Evolutionary conservation across 2,797 vertebrate species (phyloP).

Genomic region (Neopelma chrysocephalum): DNA sequence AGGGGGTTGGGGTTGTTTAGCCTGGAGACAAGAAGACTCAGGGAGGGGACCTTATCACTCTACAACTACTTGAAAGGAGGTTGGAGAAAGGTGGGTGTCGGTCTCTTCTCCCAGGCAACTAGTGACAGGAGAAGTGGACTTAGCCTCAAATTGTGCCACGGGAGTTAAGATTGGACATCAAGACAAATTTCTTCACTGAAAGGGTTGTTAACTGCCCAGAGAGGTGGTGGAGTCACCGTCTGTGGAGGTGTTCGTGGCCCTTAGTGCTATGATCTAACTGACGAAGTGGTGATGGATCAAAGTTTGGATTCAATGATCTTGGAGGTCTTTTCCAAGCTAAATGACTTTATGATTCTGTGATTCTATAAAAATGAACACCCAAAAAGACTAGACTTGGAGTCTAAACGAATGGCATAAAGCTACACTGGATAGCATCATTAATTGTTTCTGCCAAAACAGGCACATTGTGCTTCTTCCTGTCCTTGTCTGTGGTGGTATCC

Average conservation of each 20-base stretch:
- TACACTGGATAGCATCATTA: rapidly evolving
- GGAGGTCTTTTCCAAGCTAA: background rate
- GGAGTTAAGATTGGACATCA: background rate
- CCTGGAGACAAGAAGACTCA: background rate
- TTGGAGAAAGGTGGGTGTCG: background rate
- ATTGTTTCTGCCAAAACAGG: background rate
- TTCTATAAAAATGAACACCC: background rate
- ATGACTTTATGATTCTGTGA: background rate
- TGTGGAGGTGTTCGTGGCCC: background rate
- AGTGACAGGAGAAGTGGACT: background rate
- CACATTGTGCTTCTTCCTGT: background rate
- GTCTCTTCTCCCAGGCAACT: background rate
- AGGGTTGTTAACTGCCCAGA: background rate
- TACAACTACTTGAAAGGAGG: background rate
- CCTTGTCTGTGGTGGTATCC: background rate
- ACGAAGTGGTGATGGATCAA: background rate
- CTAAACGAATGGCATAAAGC: background rate
- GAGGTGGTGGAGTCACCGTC: background rate
- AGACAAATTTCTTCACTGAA: background rate
- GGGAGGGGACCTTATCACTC: background rate
- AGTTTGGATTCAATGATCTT: background rate
- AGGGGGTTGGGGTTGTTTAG: background rate
- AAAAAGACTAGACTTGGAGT: background rate
- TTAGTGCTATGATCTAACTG: background rate
- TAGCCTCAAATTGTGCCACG: background rate